phyloP scores from a whole-genome alignment of 2,797 vertebrate genomes.

The Tachyglossus aculeatus region DNA sequence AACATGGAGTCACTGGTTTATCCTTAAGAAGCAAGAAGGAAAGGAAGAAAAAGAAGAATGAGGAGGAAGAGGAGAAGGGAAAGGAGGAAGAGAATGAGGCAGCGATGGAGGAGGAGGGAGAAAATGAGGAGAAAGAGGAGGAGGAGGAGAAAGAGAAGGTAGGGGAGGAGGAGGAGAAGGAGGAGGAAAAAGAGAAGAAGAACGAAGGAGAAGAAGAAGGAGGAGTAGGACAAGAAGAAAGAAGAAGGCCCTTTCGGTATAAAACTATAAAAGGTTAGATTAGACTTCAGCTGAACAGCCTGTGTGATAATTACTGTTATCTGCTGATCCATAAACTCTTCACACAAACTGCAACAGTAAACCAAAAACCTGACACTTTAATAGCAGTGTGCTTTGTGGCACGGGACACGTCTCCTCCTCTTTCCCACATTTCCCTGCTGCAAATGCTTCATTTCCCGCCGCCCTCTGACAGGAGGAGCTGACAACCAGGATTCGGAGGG shows the following conservation, averaged over 20 bases:
- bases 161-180: too few relatives aligned
- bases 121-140: too few relatives aligned
- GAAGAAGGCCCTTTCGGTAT: slow-evolving; percentile 26
- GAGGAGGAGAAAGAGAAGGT: too few relatives aligned
- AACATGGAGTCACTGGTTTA: slow-evolving; percentile 64
- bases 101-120: too few relatives aligned
- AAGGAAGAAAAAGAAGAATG: too few relatives aligned
- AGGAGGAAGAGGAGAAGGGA: too few relatives aligned
- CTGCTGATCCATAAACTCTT: slow-evolving; percentile 77
- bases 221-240: background rate
- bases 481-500: slow-evolving; percentile 55
- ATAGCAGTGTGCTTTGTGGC: slow-evolving; percentile 69
- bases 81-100: too few relatives aligned
- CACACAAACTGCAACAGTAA: slow-evolving; percentile 72
- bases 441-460: slow-evolving; percentile 60
- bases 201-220: background rate
- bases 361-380: slow-evolving; percentile 72
- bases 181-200: too few relatives aligned
- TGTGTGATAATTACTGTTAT: slow-evolving; percentile 75
- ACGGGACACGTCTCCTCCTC: slow-evolving; percentile 52
- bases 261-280: slow-evolving; percentile 66
- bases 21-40: slow-evolving; percentile 43
- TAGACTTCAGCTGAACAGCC: slow-evolving; percentile 49
- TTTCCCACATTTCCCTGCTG: slow-evolving; percentile 51
- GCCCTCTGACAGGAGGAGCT: slow-evolving; percentile 60